phyloP scores from a whole-genome alignment of 2,113 vertebrate genomes.

The Trematomus loennbergii region DNA sequence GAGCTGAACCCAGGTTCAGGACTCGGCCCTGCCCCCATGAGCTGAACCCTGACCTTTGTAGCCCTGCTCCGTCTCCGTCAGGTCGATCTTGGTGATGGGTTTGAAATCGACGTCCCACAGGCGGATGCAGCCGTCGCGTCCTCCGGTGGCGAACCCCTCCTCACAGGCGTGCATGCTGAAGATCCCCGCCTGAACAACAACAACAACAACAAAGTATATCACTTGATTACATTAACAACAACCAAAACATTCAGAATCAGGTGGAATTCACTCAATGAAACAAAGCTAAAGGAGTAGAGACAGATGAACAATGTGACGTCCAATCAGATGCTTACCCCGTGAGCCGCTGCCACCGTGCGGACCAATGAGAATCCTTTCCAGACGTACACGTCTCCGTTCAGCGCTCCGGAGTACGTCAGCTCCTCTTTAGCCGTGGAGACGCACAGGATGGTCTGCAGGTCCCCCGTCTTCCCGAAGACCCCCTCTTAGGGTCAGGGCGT shows the following conservation, averaged over 20 bases:
- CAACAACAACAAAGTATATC: background rate
- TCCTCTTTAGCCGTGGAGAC: conserved; percentile 94
- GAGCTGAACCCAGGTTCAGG: no score
- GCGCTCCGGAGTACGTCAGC: conserved; percentile 94
- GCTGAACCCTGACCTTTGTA: conserved; percentile 92
- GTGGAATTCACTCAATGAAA: no score
- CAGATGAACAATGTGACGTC: no score
- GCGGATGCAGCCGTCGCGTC: conserved; percentile 95
- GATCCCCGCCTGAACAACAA: conserved; percentile 98
- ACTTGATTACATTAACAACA: no score
- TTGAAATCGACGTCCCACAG: conserved; percentile 98
- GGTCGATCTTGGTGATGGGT: conserved; percentile 98
- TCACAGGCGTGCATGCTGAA: conserved; percentile 98
- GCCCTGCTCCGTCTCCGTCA: conserved; percentile 95
- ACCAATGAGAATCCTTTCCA: conserved; percentile 93
- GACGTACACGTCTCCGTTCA: conserved; percentile 97
- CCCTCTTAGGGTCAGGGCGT: conserved; percentile 93
- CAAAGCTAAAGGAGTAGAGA: no score
- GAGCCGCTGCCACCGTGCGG: conserved; percentile 93
- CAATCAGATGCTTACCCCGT: conserved; percentile 83
- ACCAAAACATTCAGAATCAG: no score
- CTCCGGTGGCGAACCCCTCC: conserved; percentile 96
- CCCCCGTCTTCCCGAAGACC: conserved; percentile 95
- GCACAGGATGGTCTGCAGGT: conserved; percentile 98
- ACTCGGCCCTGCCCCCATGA: no score